A percentile compares a stretch with the other conserved stretches of the same genome.
phyloP scores from a whole-genome alignment of 92 coral and sea anemone species.

The Phenganax stokvisi region DNA sequence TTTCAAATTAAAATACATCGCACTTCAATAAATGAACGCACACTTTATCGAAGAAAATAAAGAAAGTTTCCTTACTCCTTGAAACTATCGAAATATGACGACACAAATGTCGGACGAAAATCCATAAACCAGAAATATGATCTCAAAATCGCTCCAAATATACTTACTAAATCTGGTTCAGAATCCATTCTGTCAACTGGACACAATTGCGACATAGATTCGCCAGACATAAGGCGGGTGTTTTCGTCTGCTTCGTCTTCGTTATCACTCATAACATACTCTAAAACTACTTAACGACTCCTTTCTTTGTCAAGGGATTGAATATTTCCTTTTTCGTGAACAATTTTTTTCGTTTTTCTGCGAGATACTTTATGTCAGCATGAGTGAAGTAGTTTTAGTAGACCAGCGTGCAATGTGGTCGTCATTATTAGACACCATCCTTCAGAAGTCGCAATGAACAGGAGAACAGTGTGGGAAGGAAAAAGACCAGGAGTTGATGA shows the following conservation, averaged over 20 bases:
- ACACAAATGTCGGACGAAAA: not conserved
- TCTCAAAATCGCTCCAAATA: not conserved
- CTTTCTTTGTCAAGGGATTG: not conserved
- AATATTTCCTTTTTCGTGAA: not conserved
- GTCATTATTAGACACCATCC: slow-evolving; percentile 2
- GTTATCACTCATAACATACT: slow-evolving; percentile 28
- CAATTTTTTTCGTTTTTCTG: not conserved
- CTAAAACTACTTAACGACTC: not conserved
- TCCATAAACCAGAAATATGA: not conserved
- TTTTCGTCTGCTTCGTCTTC: slow-evolving; percentile 56
- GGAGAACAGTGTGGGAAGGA: not conserved
- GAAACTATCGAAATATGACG: too few species aligned
- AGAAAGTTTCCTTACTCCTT: too few species aligned
- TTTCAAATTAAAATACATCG: too few species aligned
- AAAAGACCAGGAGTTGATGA: too few species aligned
- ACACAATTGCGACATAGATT: slow-evolving; percentile 42
- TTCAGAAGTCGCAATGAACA: not conserved
- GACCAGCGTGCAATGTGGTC: not conserved
- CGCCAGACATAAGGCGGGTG: slow-evolving; percentile 81
- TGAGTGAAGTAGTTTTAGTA: not conserved
- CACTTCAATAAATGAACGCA: too few species aligned
- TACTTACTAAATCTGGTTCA: slow-evolving; percentile 25
- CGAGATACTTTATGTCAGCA: not conserved
- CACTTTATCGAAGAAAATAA: too few species aligned
- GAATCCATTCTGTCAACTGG: slow-evolving; percentile 7